Percentiles rank a stretch among this genome's conserved stretches.
phyloP scores from a whole-genome alignment of 2,113 vertebrate genomes.

The Sminthopsis crassicaudata region DNA sequence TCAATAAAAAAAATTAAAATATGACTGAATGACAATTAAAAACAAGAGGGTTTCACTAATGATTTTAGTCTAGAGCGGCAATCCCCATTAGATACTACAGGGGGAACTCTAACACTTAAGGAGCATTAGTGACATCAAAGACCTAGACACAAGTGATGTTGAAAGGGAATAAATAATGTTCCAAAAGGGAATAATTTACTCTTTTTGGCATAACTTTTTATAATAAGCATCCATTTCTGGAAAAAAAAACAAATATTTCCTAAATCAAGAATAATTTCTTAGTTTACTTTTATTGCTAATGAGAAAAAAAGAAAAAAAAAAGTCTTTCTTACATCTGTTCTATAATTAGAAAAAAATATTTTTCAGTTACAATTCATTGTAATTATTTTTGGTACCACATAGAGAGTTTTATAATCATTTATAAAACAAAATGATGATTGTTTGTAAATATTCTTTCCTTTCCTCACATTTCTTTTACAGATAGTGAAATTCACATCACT shows the following conservation, averaged over 20 bases:
- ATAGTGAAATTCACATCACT: background rate
- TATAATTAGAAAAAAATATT: conserved; percentile 69
- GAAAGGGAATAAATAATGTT: background rate
- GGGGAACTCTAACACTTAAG: background rate
- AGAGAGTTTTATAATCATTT: conserved; percentile 67
- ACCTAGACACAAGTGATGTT: background rate
- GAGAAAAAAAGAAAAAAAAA: background rate
- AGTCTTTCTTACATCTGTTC: conserved; percentile 73
- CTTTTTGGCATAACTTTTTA: background rate
- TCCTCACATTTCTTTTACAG: conserved; percentile 2
- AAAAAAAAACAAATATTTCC: conserved; percentile 22
- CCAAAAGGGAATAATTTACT: background rate
- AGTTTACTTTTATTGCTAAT: conserved; percentile 72
- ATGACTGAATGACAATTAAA: background rate
- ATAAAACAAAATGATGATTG: conserved; percentile 74
- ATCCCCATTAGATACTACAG: background rate
- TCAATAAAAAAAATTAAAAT: background rate
- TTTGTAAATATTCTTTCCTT: conserved; percentile 53
- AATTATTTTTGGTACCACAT: conserved; percentile 74
- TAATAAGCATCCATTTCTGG: background rate
- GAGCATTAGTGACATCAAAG: background rate
- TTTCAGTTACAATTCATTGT: conserved; percentile 55
- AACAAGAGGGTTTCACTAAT: background rate
- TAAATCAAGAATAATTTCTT: conserved; percentile 68
- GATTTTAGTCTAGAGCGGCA: background rate